Evolutionary conservation across 2,888 invertebrate genomes (phyloP), one percentile per base, ranked within the genome.

Genomic region (Hyposoter didymator): DNA sequence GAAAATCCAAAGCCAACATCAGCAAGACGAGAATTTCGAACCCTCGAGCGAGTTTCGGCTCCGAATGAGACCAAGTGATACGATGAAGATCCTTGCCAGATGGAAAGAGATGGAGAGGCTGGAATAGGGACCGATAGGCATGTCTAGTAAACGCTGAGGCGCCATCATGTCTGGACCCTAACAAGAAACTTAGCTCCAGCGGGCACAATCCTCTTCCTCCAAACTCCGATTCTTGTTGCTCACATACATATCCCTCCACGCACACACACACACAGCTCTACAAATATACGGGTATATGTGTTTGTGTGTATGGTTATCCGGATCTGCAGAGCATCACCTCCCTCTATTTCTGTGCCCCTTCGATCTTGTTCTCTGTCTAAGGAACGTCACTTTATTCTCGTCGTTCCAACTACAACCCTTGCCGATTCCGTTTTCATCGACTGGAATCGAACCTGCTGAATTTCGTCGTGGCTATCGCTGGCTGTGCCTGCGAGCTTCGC

Each of bases 141-240:
- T 78, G 83, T 78, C 85, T 80, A 73, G 79, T 66, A 79, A 82
- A 82, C 72, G 81, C 85, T 89, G 90, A 92, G 93, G 92, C 92
- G 92, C 92, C 93, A 90, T 90, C 91, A 90, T 91, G 92, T 93
- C 93, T 93, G 93, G 92, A 93, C 92, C 92, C 92, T 93, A 93
- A 93, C 93, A 93, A 93, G 93, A 93, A 93, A 93, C 93, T 92
- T 91, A 91, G 91, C 91, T 91, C 91, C 90, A 90, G 59, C 55
- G 69, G 39, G 52, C 70, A 82, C 82, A 73, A 78, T 72, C 66
- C 73, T 72, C 73, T 73, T 69, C 74, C 72, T 67, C 75, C 72
- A 35, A 76, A 80, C 82, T 79, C 59, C 78, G 66, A 69, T 80
- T 73, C 79, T 62, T 55, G 55, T 22, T 55, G 12, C 14, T 12